A percentile compares a stretch with the other conserved stretches of the same genome.
phyloP scores from a whole-genome alignment of 37 sponge, comb jelly and placozoan genomes.

The Petrosia ficiformis region DNA sequence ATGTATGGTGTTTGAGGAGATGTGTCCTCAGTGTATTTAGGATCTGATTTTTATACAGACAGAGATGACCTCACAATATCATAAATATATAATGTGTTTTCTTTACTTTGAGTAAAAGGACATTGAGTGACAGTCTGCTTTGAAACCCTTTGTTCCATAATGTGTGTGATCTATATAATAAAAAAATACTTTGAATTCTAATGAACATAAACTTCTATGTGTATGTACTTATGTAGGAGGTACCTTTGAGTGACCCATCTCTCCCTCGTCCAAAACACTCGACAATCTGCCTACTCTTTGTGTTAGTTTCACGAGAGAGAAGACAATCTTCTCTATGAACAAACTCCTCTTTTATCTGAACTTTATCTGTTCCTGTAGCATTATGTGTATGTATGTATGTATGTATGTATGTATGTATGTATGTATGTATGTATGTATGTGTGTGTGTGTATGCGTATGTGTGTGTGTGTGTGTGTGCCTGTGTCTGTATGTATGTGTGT shows the following conservation, averaged over 20 bases:
- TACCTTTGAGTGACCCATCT: constrained; percentile 52
- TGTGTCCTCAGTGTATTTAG: too few species aligned
- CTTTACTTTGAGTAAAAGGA: constrained; percentile 15
- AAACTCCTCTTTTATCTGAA: constrained; percentile 67
- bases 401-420: not conserved
- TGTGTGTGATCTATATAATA: constrained; percentile 65
- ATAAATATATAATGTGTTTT: too few species aligned
- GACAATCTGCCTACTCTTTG: constrained; percentile 37
- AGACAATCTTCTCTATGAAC: constrained; percentile 75
- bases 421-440: not conserved
- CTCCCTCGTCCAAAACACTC: constrained; percentile 79
- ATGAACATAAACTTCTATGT: not conserved
- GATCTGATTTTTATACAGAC: too few species aligned
- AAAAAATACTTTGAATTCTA: too few species aligned
- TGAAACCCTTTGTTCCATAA: constrained; percentile 38
- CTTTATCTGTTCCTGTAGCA: constrained; percentile 46
- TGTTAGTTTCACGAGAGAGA: constrained; percentile 38
- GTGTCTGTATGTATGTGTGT: not conserved
- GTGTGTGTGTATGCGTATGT: not conserved
- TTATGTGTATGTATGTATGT: not conserved
- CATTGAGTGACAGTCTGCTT: constrained; percentile 19
- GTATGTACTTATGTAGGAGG: too few species aligned
- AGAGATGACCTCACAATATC: too few species aligned
- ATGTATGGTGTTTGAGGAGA: too few species aligned
- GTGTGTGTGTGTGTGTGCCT: constrained; percentile 41